Conservation (phyloP, 2,113 vertebrate genomes). For the Gobiocypris rarus region DNA sequence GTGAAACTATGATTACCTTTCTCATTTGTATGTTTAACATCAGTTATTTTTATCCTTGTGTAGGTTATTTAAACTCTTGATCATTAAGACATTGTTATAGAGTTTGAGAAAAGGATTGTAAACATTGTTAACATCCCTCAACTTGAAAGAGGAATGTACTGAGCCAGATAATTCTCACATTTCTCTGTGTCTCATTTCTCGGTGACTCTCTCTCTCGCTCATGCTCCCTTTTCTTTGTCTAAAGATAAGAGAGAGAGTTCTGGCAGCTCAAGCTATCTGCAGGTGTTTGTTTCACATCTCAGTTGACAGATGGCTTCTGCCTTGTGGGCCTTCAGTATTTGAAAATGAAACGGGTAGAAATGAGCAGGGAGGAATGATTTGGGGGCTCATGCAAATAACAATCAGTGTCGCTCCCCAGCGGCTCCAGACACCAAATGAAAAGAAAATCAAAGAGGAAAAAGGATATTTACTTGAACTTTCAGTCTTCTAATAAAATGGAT, state of each 20-base stretch:
- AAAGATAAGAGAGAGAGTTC: conserved; percentile 34
- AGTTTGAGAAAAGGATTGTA: conserved; percentile 21
- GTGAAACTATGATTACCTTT: background rate
- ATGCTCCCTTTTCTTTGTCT: conserved; percentile 15
- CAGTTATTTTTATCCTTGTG: conserved; percentile 15
- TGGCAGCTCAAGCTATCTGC: conserved; percentile 38
- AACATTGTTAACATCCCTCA: conserved; percentile 11
- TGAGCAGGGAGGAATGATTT: conserved; percentile 3
- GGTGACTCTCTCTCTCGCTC: background rate
- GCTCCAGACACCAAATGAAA: conserved; percentile 6
- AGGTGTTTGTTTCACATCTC: conserved; percentile 49
- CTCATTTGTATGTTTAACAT: background rate
- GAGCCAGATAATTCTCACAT: conserved; percentile 20
- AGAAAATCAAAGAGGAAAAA: background rate
- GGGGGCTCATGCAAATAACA: conserved; percentile 5
- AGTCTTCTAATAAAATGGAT: background rate
- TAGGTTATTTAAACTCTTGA: background rate
- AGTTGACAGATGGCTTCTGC: conserved; percentile 45
- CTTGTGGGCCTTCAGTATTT: background rate
- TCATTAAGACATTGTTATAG: background rate
- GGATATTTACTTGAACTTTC: background rate
- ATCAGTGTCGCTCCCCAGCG: conserved; percentile 19
- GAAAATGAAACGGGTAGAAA: conserved; percentile 22
- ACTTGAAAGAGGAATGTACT: background rate
- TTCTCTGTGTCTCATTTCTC: background rate